These are phyloP conservation scores for Rhinopomastus cyanomelas DNA, from an alignment of 2,113 vertebrate genomes.

Conservation along the genomic window DNA sequence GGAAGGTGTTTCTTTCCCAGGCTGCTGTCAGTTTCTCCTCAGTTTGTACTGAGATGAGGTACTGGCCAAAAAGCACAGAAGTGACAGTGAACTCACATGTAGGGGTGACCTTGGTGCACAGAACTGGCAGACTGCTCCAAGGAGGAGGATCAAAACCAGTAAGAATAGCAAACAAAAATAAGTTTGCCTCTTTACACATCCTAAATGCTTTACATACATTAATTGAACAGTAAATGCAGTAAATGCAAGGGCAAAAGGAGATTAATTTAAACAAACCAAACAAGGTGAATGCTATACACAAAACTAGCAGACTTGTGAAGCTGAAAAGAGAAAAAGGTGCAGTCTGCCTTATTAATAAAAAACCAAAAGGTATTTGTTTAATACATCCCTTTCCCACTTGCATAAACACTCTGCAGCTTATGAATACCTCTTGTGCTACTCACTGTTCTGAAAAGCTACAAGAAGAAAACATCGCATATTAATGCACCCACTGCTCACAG, in stretches of 20 bases:
- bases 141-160: neutral
- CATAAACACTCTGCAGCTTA: slow-evolving; percentile 19
- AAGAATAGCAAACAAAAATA: slow-evolving; percentile 34
- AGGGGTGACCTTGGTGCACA: neutral
- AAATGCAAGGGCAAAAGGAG: slow-evolving; percentile 25
- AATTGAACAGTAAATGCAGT: neutral
- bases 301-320: slow-evolving; percentile 32
- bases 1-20: neutral
- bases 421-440: slow-evolving; percentile 12
- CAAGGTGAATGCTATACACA: neutral
- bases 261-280: slow-evolving; percentile 47
- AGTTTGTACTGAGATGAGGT: neutral
- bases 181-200: neutral
- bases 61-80: neutral
- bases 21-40: neutral
- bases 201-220: slow-evolving; percentile 40
- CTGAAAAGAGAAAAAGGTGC: neutral
- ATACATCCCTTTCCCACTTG: slow-evolving; percentile 6
- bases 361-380: slow-evolving; percentile 4
- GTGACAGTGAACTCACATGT: neutral
- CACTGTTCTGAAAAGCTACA: slow-evolving; percentile 8
- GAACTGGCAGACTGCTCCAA: neutral
- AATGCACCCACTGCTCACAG: neutral
- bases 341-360: slow-evolving; percentile 10
- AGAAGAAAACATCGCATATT: neutral